These are phyloP conservation scores for Megalops atlanticus DNA, from an alignment of 2,113 vertebrate genomes.

Conservation along the genomic window DNA sequence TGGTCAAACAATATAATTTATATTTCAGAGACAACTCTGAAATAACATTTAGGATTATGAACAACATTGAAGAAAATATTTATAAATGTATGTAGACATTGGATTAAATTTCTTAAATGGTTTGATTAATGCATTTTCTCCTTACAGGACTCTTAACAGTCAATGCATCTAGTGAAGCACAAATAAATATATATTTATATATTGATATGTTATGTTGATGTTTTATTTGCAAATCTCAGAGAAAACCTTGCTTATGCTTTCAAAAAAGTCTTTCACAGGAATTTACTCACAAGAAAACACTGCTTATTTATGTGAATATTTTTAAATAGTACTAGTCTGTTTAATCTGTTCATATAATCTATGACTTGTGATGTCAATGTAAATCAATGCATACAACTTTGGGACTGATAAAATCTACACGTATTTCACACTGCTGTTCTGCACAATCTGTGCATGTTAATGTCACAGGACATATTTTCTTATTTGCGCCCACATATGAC, in stretches of 20 bases:
- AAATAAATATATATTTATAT: not conserved
- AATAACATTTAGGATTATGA: not conserved
- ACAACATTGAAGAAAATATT: not conserved
- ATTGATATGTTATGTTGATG: not conserved
- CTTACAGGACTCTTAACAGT: not conserved
- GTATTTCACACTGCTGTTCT: conserved; percentile 2
- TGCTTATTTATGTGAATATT: no score
- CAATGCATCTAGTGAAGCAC: not conserved
- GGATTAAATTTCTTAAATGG: not conserved
- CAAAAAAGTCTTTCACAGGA: no score
- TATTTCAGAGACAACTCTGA: not conserved
- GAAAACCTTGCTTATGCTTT: not conserved
- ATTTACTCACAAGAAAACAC: no score
- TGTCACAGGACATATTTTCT: conserved; percentile 18
- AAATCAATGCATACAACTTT: not conserved
- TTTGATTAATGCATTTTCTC: not conserved
- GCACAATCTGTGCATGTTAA: not conserved
- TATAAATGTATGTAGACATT: not conserved
- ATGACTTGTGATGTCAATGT: no score
- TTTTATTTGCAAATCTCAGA: not conserved
- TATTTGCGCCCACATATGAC: conserved; percentile 58
- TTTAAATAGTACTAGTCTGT: no score
- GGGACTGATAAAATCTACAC: no score
- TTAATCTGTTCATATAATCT: no score
- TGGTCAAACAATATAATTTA: no score